Conservation (phyloP, 2,888 invertebrate genomes). For the Caenorhabditis sp. region DNA sequence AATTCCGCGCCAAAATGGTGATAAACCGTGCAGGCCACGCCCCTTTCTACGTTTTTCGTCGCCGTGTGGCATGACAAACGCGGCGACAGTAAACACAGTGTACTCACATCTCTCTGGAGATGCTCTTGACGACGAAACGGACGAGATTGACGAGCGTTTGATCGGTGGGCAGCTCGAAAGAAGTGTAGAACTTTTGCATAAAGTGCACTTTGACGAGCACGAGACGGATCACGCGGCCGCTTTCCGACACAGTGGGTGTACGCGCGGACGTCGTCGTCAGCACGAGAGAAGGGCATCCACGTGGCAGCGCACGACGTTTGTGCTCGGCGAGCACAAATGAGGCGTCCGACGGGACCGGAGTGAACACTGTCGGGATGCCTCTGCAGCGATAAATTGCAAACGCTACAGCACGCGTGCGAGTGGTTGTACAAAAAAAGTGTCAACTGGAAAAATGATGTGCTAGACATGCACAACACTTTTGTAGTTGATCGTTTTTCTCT, state of each 20-base stretch:
- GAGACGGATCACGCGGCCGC: not conserved
- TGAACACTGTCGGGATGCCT: conserved; percentile 31
- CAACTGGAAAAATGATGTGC: too few relatives aligned
- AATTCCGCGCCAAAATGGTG: too few relatives aligned
- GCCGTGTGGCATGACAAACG: too few relatives aligned
- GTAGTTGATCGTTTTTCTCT: not conserved
- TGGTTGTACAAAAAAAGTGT: too few relatives aligned
- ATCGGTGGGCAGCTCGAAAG: conserved; percentile 22
- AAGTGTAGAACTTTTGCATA: conserved; percentile 20
- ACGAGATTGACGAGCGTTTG: not conserved
- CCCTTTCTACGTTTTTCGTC: too few relatives aligned
- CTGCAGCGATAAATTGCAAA: too few relatives aligned
- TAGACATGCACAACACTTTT: too few relatives aligned
- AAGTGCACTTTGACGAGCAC: conserved; percentile 11
- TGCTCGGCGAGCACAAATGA: not conserved
- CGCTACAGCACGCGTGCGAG: too few relatives aligned
- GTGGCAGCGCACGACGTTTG: not conserved
- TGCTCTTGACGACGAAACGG: not conserved
- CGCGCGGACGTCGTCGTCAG: not conserved
- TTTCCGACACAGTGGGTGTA: too few relatives aligned
- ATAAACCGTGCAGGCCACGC: too few relatives aligned
- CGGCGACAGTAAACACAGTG: too few relatives aligned
- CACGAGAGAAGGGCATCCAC: not conserved
- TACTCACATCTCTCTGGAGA: conserved; percentile 24
- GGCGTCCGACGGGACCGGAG: conserved; percentile 24